A percentile compares a stretch with the other conserved stretches of the same genome.
These are phyloP conservation scores for Aspidoscelis tigris DNA, from an alignment of 2,113 vertebrate species.

Conservation along the genomic window DNA sequence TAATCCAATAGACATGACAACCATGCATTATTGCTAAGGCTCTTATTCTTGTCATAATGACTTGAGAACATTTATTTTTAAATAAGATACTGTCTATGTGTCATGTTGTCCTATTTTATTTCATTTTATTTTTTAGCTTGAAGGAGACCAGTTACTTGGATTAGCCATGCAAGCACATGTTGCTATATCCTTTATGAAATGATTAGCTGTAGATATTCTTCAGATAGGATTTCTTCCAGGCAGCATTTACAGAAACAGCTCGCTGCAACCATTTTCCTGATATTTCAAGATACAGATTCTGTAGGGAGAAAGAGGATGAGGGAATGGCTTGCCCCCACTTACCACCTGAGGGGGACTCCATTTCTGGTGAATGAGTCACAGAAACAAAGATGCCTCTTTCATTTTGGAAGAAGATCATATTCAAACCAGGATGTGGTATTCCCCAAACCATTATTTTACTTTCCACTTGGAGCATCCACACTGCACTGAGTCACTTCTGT, in stretches of 20 bases:
- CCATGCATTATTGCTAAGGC: conserved; percentile 54
- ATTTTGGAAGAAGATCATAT: too few species aligned
- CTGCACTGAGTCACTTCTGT: too few species aligned
- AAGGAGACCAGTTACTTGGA: conserved; percentile 53
- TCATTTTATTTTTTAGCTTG: background rate
- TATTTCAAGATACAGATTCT: conserved; percentile 9
- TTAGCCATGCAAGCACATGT: conserved; percentile 50
- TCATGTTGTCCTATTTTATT: conserved; percentile 52
- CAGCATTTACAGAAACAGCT: conserved; percentile 37
- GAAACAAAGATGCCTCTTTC: too few species aligned
- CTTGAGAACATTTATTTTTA: conserved; percentile 44
- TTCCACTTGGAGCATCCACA: too few species aligned
- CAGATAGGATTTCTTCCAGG: conserved; percentile 48
- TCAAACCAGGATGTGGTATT: too few species aligned
- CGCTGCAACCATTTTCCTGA: conserved; percentile 37
- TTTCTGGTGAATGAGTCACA: too few species aligned
- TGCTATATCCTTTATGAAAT: conserved; percentile 48
- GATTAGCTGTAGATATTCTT: conserved; percentile 47
- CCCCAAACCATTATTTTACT: too few species aligned
- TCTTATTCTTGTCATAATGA: conserved; percentile 61
- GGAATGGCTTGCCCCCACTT: too few species aligned
- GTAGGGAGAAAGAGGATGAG: background rate
- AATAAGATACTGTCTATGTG: conserved; percentile 41
- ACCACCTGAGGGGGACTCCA: too few species aligned
- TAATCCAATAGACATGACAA: conserved; percentile 64